Conservation (phyloP, 2,888 invertebrate genomes). For the Habroteleia sp. region DNA sequence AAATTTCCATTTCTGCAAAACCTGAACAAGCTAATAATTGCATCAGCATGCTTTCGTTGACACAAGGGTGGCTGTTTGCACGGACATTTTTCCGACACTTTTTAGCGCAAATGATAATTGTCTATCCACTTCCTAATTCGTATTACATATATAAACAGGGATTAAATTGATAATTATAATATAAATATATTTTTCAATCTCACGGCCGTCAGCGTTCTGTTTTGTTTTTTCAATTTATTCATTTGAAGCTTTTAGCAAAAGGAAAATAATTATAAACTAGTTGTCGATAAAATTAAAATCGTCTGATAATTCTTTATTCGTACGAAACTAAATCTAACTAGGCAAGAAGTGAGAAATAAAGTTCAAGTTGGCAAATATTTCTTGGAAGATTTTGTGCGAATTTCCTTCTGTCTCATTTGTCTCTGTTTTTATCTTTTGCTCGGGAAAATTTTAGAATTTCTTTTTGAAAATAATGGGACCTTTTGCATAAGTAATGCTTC, state of each 20-base stretch:
- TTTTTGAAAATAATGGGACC: constrained; percentile 32
- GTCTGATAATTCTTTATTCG: background rate
- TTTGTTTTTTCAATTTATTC: no score
- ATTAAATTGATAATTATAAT: no score
- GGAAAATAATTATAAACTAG: no score
- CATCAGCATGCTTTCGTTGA: constrained; percentile 45
- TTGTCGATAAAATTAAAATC: no score
- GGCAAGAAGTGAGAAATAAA: no score
- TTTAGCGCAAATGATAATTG: background rate
- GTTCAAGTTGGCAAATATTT: background rate
- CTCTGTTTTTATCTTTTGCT: constrained; percentile 17
- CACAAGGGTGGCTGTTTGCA: constrained; percentile 15
- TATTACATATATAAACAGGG: no score
- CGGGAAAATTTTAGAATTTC: constrained; percentile 27
- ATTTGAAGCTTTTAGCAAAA: no score
- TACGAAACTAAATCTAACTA: no score
- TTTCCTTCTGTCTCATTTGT: no score
- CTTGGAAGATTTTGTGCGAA: background rate
- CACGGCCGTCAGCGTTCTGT: no score
- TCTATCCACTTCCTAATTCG: no score
- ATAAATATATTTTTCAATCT: no score
- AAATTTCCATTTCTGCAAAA: constrained; percentile 41
- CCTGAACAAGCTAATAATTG: constrained; percentile 31
- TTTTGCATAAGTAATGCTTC: constrained; percentile 37
- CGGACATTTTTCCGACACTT: background rate